Base-by-base conservation (phyloP, 2,113 vertebrate genomes). In the Cololabis saira region DNA sequence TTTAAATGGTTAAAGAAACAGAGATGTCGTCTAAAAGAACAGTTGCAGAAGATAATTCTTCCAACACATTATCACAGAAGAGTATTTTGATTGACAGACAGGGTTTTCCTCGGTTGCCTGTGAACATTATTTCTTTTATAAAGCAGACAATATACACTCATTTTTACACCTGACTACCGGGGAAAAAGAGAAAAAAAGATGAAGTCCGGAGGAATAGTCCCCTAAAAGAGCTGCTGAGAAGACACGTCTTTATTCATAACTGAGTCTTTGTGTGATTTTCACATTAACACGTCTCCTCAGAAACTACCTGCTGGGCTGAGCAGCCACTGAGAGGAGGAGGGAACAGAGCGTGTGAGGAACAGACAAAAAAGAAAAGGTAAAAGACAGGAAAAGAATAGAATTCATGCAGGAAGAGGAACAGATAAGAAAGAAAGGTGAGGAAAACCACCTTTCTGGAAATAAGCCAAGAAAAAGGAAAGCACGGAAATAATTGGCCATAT, bases 241-340 rank as follows among this genome's bases (percentile, higher is more conserved):
- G 56, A 68, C 19, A n/a, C 27, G 43, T 33, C 65, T 78, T 77
- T 61, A 54, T 79, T 70, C 37, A 18, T 16, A 61, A 59, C 0
- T 1, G 14, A 3, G 63, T 45, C 60, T 78, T 78, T 81, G 71
- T 67, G 66, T 55, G 30, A 37, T 22, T 55, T 11, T 79, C 54
- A 71, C 49, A 63, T 80, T 69, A 80, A 61, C 78, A 67, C 56
- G 61, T 71, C 50, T 41, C 8, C 42, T 44, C 13, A 11, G 50
- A 60, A 65, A 77, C 11, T 42, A 52, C 75, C 76, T 78, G 85
- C 78, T 67, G 75, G 7, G 66, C 2, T 42, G 54, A 66, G 58
- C 17, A n/a, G 48, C 47, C 33, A 49, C 52, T 67, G 45, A 55
- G 14, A 45, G 52, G 18, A 53, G n/a, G 14, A n/a, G 41, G 43